Evolutionary conservation across 2,113 vertebrate species (phyloP), one percentile per base, ranked within the genome.

Genomic region (Pongo pygmaeus): DNA sequence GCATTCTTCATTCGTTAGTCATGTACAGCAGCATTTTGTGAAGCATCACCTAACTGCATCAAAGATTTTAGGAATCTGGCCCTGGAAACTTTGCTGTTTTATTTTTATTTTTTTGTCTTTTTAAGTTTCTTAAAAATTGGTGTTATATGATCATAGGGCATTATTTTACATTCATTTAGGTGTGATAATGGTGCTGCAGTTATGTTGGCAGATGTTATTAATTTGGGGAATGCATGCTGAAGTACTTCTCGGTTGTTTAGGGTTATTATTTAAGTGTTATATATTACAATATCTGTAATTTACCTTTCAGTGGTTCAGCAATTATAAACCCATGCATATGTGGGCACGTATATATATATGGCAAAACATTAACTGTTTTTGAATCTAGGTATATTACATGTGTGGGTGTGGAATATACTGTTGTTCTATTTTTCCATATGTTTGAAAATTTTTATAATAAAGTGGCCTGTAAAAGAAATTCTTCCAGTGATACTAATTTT

Each of bases 101-200:
- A 64, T 64, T 64, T 32, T 46, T 46, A 46, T 10, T 46, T 91
- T 84, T 55, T 90, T 32, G 74, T 74, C 35, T 64, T 94, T 89
- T 74, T 20, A 81, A 85, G 46, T 96, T 89, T 7, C 61, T 75
- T 77, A 78, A 81, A 67, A 59, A 93, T 55, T 70, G 94, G 13
- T 57, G 25, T 94, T 95, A 43, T 18, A 74, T 32, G 52, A 95
- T 81, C 40, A 78, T 64, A 91, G 72, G 72, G 38, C 78, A 55
- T 85, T 94, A 67, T 43, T 93, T 97, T 69, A 88, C 91, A 91
- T 64, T 83, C 52, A 83, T 25, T 69, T 79, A 69, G 48, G 64
- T 75, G 12, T 88, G 67, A 50, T 87, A 67, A 88, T 18, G 59
- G 55, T 23, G 25, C 57, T 75, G 55, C 22, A 27, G 4, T 93